Evolutionary conservation across 2,888 invertebrate species (phyloP), one percentile per base, ranked within the genome.

Genomic region (Netelia fuscicornis): DNA sequence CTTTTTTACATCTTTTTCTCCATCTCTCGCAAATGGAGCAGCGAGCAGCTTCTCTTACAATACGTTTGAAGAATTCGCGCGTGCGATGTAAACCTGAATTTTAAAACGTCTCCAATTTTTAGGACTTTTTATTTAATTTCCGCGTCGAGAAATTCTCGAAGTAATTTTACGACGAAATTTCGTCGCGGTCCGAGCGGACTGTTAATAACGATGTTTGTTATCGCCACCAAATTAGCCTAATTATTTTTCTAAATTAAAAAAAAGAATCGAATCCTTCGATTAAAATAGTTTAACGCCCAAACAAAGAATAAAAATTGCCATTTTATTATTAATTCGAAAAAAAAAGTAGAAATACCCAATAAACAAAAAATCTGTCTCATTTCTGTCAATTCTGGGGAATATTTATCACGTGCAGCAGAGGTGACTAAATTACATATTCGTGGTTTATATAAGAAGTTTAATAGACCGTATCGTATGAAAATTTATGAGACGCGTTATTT

Each of bases 1-100:
- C 48, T 42, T 25, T 2, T 30, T 30, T 30, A 3, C 3, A 30
- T 5, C 54, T 56, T 80, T 68, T n/a, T 52, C 11, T 2, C 25
- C 23, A 23, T 52, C 52, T 25, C 25, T 56, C 54, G 68, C 44
- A 23, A 25, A 54, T 52, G 17, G 67, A 64, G 20, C 30, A 68
- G 25, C 44, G 74, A 62, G 13, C 58, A 78, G 83, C 52, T 68
- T 77, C 6, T 74, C 64, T 74, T 83, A 54, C 68, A 78, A 70
- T 68, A 17, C 17, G 17, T 54, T 13, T 23, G n/a, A 2, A n/a
- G 20, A 17, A 2, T 56, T 56, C n/a, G 13, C n/a, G 56, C 8
- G 56, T 17, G 2, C 2, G 20, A 2, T 56, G 5, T 1, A 56
- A 13, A 13, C 20, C 56, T 56, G 9, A 56, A 48, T 48, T 48